Conservation (phyloP, 2,113 vertebrate genomes). For the Poicephalus meyeri region DNA sequence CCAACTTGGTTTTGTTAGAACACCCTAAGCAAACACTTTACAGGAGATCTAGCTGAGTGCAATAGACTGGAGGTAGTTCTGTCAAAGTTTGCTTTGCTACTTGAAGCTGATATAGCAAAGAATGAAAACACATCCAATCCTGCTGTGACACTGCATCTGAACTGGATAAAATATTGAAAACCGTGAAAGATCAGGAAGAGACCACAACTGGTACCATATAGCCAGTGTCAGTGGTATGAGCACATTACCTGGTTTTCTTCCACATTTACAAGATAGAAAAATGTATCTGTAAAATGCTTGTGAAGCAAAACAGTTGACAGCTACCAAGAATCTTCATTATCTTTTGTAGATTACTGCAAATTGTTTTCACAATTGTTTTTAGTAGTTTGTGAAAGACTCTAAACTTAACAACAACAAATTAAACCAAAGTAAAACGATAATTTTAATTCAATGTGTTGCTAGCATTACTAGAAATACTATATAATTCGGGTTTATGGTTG, state of each 20-base stretch:
- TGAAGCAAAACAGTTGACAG: background rate
- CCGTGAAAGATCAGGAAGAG: background rate
- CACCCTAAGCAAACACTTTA: background rate
- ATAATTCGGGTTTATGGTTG: background rate
- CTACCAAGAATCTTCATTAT: background rate
- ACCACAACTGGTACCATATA: background rate
- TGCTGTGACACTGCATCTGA: constrained; percentile 51
- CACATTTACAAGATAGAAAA: background rate
- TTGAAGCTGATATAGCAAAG: constrained; percentile 59
- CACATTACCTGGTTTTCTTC: background rate
- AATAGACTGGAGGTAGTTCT: background rate
- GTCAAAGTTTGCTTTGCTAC: constrained; percentile 54
- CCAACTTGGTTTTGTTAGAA: background rate
- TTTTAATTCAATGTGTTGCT: background rate
- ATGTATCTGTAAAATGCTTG: background rate
- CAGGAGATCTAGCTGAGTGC: constrained; percentile 34
- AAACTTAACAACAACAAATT: background rate
- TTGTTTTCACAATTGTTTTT: background rate
- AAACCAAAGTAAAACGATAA: background rate
- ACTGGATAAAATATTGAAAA: background rate
- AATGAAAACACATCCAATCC: constrained; percentile 36
- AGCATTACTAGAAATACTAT: background rate
- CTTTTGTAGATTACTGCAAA: background rate
- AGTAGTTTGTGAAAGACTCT: background rate
- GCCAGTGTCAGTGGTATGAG: background rate